phyloP scores from a whole-genome alignment of 2,888 invertebrate species.

The Aspidapion aeneum region DNA sequence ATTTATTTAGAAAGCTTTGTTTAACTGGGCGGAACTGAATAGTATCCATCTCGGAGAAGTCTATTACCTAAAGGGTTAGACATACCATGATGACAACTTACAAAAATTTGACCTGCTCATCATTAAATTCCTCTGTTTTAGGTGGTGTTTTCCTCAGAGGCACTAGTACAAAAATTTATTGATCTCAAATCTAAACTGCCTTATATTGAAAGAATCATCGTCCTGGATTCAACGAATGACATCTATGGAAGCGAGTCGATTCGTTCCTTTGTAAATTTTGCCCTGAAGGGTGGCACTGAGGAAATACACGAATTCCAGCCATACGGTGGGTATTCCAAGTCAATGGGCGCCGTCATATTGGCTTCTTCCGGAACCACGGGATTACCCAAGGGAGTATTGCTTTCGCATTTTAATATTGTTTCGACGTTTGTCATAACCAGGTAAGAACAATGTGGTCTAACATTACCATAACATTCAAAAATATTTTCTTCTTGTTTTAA shows the following conservation, averaged over 20 bases:
- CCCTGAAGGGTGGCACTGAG: constrained; percentile 1
- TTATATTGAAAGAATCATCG: constrained; percentile 3
- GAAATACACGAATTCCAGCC: constrained; percentile 8
- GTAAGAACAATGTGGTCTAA: too few relatives aligned
- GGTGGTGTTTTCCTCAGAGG: constrained; percentile 8
- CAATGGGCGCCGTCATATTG: constrained; percentile 10
- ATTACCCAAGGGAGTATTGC: constrained; percentile 16
- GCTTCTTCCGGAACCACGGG: constrained; percentile 21
- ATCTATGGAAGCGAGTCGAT: neutral
- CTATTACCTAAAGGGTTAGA: too few relatives aligned
- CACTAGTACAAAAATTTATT: constrained; percentile 10
- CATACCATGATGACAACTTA: too few relatives aligned
- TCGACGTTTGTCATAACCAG: neutral
- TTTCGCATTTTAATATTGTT: constrained; percentile 13
- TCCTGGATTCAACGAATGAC: neutral
- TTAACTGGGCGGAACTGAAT: too few relatives aligned
- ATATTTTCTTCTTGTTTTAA: too few relatives aligned
- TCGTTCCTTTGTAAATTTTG: constrained; percentile 5
- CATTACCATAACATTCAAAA: too few relatives aligned
- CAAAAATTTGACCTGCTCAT: too few relatives aligned
- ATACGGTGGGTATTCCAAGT: constrained; percentile 6
- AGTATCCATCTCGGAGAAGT: too few relatives aligned
- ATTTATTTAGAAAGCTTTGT: too few relatives aligned
- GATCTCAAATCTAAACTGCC: constrained; percentile 7
- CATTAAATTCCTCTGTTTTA: too few relatives aligned